Conservation (phyloP, 2,888 invertebrate genomes). For the Lepetodrilus schrolli region DNA sequence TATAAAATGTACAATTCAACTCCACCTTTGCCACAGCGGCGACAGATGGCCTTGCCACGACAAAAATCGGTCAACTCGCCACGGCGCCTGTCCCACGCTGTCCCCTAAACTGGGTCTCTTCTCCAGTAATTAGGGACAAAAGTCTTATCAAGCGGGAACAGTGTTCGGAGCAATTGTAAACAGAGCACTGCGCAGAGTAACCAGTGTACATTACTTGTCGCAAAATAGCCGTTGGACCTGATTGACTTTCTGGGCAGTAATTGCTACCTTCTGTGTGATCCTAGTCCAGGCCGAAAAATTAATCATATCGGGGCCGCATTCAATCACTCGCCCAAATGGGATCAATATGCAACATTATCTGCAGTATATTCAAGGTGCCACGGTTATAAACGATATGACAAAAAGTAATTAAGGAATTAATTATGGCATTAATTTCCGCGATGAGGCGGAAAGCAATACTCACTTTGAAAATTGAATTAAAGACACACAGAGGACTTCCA, state of each 20-base stretch:
- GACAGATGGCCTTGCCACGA: no score
- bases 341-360: constrained; percentile 2
- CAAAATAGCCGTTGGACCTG: background rate
- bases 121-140: background rate
- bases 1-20: no score
- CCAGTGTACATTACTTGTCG: background rate
- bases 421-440: background rate
- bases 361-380: background rate
- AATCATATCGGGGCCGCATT: constrained; percentile 10
- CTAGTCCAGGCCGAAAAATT: background rate
- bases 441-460: background rate
- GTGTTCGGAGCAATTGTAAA: background rate
- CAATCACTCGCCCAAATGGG: background rate
- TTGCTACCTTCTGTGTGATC: background rate
- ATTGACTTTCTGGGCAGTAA: background rate
- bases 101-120: background rate
- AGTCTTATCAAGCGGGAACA: background rate
- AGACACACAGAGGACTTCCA: background rate
- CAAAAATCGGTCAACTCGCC: no score
- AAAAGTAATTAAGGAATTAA: constrained; percentile 1
- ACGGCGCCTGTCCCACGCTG: no score
- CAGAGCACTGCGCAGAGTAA: background rate
- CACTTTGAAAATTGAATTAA: background rate
- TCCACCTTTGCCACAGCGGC: no score
- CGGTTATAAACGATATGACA: background rate